Base-by-base conservation (phyloP, 2,888 invertebrate species). In the Apodemia duryi region DNA sequence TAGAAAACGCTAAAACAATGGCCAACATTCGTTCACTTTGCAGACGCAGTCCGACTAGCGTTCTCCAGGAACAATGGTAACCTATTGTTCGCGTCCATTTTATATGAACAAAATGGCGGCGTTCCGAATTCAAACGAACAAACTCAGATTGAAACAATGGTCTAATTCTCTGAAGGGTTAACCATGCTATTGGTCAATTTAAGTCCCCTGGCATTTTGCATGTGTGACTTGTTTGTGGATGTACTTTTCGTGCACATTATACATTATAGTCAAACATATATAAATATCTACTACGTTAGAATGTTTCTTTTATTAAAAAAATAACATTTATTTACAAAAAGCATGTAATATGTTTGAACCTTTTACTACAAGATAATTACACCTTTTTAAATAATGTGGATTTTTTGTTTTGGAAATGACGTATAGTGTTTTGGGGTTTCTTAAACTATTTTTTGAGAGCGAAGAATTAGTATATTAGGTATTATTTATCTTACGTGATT, bases 101-200 rank as follows among this genome's bases (percentile, higher is more conserved):
- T 88, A 91, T 90, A 90, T 88, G 87, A 90, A 85, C 88, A 91
- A 91, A 88, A 91, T 91, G 91, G 91, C 91, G 82, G 81, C 76
- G 74, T 68, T 71, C 73, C 74, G 74, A 87, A 86, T 86, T 85
- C 85, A 84, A 71, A 70, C 70, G 72, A 69, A 69, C 71, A 78
- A 81, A 83, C 81, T 80, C 76, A 71, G 77, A 80, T 87, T 90
- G 88, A 91, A 88, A 91, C 90, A 91, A 91, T 88, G 83, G 82
- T 79, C 83, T 89, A 88, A 89, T 89, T 84, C 82, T 80, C 73
- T 77, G 78, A 89, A 87, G 88, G 90, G 90, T 88, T 91, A 87
- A 85, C 86, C 86, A 83, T 85, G 83, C 88, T 80, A 91, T 91
- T 91, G 91, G 91, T 91, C 91, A 91, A 84, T 79, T 77, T 41